Evolutionary conservation across 2,797 vertebrate species (phyloP), one percentile per base, ranked within the genome.

Genomic region (Synaphobranchus kaupii): DNA sequence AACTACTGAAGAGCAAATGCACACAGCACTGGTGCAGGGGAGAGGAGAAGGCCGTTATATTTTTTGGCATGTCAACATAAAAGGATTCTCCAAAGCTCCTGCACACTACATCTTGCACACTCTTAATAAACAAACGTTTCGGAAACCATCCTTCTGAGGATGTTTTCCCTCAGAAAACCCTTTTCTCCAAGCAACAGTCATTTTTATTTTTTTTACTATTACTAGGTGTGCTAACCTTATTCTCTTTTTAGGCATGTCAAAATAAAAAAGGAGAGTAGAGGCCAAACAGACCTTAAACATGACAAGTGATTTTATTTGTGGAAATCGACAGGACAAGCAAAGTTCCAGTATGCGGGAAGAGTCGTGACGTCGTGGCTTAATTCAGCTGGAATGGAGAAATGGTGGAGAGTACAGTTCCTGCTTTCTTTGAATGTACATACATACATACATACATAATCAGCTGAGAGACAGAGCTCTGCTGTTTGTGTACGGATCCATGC

Each of bases 231-330:
- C 39, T 39, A 39, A 39, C 39, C 3, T 39, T 39, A 39, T 39
- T 39, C 39, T 39, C 39, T 9, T n/a, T 68, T n/a, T 68, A 12
- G 8, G 25, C 3, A 17, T 58, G 56, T 20, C 50, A 52, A 52
- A 6, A 52, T 52, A 52, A n/a, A n/a, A n/a, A 52, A 56, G 15
- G 0, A 56, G 15, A 60, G 17, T 60, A 60, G 58, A 25, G 17
- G 12, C 28, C 28, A 39, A 80, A n/a, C 9, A 44, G 25, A 31
- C 17, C 9, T 81, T 73, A 63, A 66, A 85, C 31, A 34, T 48
- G 78, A 73, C 56, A 85, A 15, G 34, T 34, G n/a, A 86, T 44
- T 88, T 88, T 88, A 88, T 88, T 88, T 73, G 34, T 68, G 63
- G 12, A 58, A 68, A 76, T 60, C n/a, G 22, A 44, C 44, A 73